phyloP scores from a whole-genome alignment of 2,888 invertebrate species.

The Alitta virens region DNA sequence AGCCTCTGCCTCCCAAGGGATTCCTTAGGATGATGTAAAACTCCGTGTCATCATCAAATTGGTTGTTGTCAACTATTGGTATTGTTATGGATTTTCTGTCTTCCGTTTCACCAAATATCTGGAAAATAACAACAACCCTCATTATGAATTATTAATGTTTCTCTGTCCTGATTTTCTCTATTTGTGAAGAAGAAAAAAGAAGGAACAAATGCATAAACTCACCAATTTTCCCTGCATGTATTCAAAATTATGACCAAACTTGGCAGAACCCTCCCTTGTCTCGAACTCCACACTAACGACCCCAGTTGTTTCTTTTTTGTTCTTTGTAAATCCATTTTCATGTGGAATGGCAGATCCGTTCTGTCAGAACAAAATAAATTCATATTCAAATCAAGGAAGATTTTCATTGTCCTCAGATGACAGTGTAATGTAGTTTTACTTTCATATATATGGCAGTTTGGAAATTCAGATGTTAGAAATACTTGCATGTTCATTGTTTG shows the following conservation, averaged over 20 bases:
- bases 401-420: too few species aligned
- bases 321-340: neutral
- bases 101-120: conserved; percentile 49
- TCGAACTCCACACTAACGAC: conserved; percentile 48
- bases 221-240: conserved; percentile 42
- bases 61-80: conserved; percentile 51
- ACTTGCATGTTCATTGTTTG: too few species aligned
- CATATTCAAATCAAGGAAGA: too few species aligned
- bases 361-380: neutral
- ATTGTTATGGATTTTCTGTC: conserved; percentile 43
- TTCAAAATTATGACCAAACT: conserved; percentile 47
- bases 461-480: too few species aligned
- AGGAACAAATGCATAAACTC: conserved; percentile 18
- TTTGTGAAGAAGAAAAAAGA: too few species aligned
- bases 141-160: too few species aligned
- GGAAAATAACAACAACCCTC: neutral
- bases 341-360: neutral
- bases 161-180: too few species aligned
- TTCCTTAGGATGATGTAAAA: conserved; percentile 52
- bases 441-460: too few species aligned
- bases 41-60: conserved; percentile 48
- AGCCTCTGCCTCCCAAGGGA: conserved; percentile 35
- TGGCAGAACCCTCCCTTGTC: conserved; percentile 51
- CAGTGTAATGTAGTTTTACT: too few species aligned
- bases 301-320: conserved; percentile 24